phyloP scores from a whole-genome alignment of 2,113 vertebrate species.

The Hyaena hyaena region DNA sequence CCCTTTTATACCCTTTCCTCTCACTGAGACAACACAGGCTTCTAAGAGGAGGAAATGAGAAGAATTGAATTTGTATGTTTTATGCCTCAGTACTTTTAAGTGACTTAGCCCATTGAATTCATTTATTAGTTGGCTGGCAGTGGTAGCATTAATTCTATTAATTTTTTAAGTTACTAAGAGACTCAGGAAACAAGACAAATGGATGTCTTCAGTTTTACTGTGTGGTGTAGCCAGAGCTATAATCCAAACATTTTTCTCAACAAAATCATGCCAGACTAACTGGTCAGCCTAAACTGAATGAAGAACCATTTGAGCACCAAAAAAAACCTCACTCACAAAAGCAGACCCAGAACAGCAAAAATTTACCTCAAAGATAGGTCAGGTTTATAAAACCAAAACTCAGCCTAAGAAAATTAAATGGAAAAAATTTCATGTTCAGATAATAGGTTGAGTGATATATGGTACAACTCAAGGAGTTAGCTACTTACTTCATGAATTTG shows the following conservation, averaged over 20 bases:
- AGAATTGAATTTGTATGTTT: not conserved
- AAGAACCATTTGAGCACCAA: not conserved
- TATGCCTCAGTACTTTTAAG: not conserved
- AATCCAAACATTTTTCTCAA: not conserved
- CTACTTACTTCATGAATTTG: conserved; percentile 27
- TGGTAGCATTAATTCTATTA: not conserved
- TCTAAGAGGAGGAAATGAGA: not conserved
- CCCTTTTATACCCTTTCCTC: not conserved
- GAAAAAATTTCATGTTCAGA: conserved; percentile 15
- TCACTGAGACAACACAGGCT: not conserved
- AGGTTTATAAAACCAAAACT: not conserved
- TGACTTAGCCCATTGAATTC: not conserved
- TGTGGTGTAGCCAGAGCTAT: not conserved
- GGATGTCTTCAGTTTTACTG: not conserved
- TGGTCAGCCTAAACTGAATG: not conserved
- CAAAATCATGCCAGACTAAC: not conserved
- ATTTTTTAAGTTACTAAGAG: not conserved
- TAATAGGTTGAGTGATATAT: fast-evolving
- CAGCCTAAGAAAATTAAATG: not conserved
- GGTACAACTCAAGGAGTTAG: not conserved
- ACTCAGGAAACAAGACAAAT: conserved; percentile 57
- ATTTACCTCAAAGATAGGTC: conserved; percentile 1
- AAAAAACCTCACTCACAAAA: not conserved
- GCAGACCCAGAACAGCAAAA: not conserved
- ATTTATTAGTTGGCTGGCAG: not conserved